A percentile compares a stretch with the other conserved stretches of the same genome.
Conservation (phyloP, 2,888 invertebrate species). For the Oligia fasciuncula region DNA sequence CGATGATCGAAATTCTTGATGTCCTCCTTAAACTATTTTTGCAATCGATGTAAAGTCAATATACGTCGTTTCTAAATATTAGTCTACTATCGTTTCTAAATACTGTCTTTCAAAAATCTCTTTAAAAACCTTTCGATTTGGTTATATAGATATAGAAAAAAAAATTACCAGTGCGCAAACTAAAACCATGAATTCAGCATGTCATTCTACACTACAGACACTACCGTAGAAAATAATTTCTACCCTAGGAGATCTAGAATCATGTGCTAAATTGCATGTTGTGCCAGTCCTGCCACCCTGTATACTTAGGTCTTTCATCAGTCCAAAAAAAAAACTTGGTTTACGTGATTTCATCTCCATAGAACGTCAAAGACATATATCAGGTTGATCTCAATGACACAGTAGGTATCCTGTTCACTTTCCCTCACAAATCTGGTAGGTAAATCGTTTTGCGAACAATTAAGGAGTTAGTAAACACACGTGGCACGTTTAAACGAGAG, state of each 20-base stretch:
- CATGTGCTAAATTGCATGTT: too few relatives aligned
- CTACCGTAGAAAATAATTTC: neutral
- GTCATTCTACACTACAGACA: neutral
- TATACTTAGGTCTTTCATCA: neutral
- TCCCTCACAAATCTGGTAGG: constrained; percentile 64
- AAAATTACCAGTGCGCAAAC: too few relatives aligned
- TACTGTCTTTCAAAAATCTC: neutral
- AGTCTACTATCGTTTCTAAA: too few relatives aligned
- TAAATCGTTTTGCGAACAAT: constrained; percentile 65
- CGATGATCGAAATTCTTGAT: neutral
- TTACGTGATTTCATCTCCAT: neutral
- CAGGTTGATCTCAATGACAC: constrained; percentile 27
- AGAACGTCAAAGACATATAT: constrained; percentile 20
- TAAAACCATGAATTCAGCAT: too few relatives aligned
- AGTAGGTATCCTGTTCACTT: constrained; percentile 54
- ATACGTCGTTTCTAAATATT: neutral
- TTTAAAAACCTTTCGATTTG: neutral
- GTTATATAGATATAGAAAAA: neutral
- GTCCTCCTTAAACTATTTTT: neutral
- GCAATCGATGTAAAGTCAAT: neutral
- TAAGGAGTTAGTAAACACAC: constrained; percentile 71
- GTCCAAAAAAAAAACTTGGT: neutral
- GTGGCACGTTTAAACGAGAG: constrained; percentile 67
- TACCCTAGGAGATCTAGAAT: too few relatives aligned
- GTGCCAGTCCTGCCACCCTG: too few relatives aligned